Evolutionary conservation across 2,888 invertebrate species (phyloP), one percentile per base, ranked within the genome.

Genomic region (Cephus sareptanus): DNA sequence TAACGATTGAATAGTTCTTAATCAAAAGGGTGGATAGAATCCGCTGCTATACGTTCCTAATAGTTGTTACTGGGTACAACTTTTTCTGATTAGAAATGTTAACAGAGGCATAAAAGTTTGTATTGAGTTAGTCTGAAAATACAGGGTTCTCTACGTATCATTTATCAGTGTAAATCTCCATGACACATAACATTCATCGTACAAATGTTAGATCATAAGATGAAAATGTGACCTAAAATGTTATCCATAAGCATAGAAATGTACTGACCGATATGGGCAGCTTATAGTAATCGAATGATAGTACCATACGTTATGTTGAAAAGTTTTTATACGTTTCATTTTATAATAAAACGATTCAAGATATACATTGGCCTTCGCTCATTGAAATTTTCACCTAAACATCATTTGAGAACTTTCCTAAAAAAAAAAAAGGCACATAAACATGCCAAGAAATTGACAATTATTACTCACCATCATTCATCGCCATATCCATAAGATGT

Each of bases 401-500:
- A 56, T 23, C 23, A 56, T 23, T 56, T 56, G 56, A 56, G 2
- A 56, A 23, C 15, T 56, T 56, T 23, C 23, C 56, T 56, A 23
- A 23, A 23, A 23, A 56, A 9, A 9, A 23, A 56, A 9, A 56
- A 56, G 23, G 23, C 9, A 6, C 40, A 23, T 23, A 56, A 1
- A 23, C 23, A 56, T 75, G 79, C 15, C 78, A 56, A 56, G 23
- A 56, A 23, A 23, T 56, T 23, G 56, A 23, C 23, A 23, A 56
- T 56, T 56, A 77, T 77, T 86, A 93, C 95, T 92, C 92, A 97
- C 97, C 96, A 92, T 97, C 97, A 87, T 95, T 96, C 94, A 96
- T 95, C 71, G 96, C 96, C 96, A 97, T 97, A 87, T 97, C 97
- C 97, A 98, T 97, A 75, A 97, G 93, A 89, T 97, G 97, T 68